Evolutionary conservation across 2,113 vertebrate genomes (phyloP), one percentile per base, ranked within the genome.

Genomic region (Butorides virescens): DNA sequence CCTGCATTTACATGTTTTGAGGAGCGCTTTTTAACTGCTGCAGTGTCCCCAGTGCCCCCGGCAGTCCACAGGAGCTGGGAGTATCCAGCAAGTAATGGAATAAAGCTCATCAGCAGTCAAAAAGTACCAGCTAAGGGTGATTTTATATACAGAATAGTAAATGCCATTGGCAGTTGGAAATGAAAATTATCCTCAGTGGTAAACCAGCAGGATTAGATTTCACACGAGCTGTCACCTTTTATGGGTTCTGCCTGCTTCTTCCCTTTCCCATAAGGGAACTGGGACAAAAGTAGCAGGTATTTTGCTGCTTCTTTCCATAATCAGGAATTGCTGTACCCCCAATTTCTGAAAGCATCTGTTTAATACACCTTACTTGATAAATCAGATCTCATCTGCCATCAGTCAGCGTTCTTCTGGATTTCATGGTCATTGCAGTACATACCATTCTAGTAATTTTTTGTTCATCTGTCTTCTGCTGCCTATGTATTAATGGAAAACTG

Each of bases 131-230:
- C 63, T 66, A 94, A 94, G 91, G 63, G 53, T 36, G 79, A 75
- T 93, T 95, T 94, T 81, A 62, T 53, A 87, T 53, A 82, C 36
- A 76, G 94, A 90, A 92, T 19, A 91, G 52, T 32, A 96, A 96
- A 93, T 78, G 73, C 55, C 66, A 92, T 17, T 76, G 94, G 86
- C 77, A 90, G 80, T 65, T 89, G 77, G 86, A 97, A 95, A 94
- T 92, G 95, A 97, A 92, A 93, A 97, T 93, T 87, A 95, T 91
- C 58, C 86, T 95, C 92, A 87, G 79, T 82, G 83, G 91, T 81
- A 93, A 92, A 94, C 17, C 86, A 89, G 80, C 65, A 93, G 80
- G 88, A 87, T 94, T 77, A 93, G 79, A 81, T 84, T 92, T 91
- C 52, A 79, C 62, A 90, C 0, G 25, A 96, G 65, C 62, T 90